Conservation (phyloP, 2,797 vertebrate species). For the Pseudocheirus occidentalis region DNA sequence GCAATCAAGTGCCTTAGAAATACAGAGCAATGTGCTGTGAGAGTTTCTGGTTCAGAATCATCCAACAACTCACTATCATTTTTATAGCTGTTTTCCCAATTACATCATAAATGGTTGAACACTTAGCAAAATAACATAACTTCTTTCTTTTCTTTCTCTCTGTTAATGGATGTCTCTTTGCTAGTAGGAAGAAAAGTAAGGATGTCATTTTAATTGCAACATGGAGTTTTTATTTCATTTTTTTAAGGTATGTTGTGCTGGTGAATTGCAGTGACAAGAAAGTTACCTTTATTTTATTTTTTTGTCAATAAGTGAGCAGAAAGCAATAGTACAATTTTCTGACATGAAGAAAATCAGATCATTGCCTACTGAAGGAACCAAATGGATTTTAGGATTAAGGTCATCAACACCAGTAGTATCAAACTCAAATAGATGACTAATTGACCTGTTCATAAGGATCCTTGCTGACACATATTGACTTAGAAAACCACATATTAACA, state of each 20-base stretch:
- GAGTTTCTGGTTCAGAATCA: rapidly evolving
- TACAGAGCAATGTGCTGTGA: rapidly evolving
- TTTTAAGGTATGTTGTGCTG: not conserved
- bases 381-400: not conserved
- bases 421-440: not conserved
- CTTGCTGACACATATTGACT: not conserved
- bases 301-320: not conserved
- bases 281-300: not conserved
- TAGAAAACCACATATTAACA: not conserved
- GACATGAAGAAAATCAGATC: not conserved
- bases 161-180: not conserved
- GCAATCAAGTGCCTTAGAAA: rapidly evolving
- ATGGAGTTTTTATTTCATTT: not conserved
- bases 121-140: not conserved
- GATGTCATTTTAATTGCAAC: not conserved
- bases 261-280: not conserved
- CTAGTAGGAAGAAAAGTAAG: not conserved
- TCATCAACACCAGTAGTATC: not conserved
- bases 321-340: not conserved
- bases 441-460: not conserved
- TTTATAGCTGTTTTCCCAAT: not conserved
- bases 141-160: not conserved
- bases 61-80: rapidly evolving
- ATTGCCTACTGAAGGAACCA: not conserved
- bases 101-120: rapidly evolving